Base-by-base conservation (phyloP, 1,140 invertebrate species). In the Homalodisca vitripennis region DNA sequence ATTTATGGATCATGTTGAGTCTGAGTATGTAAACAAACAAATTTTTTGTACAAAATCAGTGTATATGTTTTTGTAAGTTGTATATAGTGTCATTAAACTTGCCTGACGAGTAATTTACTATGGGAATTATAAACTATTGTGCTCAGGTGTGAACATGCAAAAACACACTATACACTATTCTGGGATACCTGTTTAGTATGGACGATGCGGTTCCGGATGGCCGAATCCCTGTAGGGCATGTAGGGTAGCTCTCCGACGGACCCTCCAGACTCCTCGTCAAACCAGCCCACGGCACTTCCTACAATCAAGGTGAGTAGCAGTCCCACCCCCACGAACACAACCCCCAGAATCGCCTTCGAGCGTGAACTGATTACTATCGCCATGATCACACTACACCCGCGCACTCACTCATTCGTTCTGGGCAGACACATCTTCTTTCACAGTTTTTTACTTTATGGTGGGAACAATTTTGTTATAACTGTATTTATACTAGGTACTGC, bases 221-320 rank as follows among this genome's bases (percentile, higher is more conserved):
- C 29, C 12, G 67, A 55, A 26, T 68, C 67, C 60, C 48, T 55
- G 55, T 68, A 60, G 27, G 60, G 55, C 55, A 60, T 60, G 22
- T 31, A 60, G 14, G 60, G 41, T 12, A 47, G 67, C 24, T 68
- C 67, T 26, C 62, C 62, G 34, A 46, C 30, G 1, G 57, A 34
- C 41, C 55, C 69, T n/a, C n/a, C n/a, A n/a, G n/a, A n/a, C 27
- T 20, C 32, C 26, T 41, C 34, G 20, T 71, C 60, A 69, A 75
- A 75, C 72, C 73, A 75, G 24, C 74, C 74, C 24, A 75, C 62
- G 13, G 73, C 73, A 17, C 72, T 74, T 20, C 74, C 75, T 30
- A 77, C 71, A 17, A 77, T 66, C 1, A 77, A 51, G 1, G 29
- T 30, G 22, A 68, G 46, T 24, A 34, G 3, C 1, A 53, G 22